These are phyloP conservation scores for Ophion slaviceki DNA, from an alignment of 2,888 invertebrate genomes.

Conservation along the genomic window DNA sequence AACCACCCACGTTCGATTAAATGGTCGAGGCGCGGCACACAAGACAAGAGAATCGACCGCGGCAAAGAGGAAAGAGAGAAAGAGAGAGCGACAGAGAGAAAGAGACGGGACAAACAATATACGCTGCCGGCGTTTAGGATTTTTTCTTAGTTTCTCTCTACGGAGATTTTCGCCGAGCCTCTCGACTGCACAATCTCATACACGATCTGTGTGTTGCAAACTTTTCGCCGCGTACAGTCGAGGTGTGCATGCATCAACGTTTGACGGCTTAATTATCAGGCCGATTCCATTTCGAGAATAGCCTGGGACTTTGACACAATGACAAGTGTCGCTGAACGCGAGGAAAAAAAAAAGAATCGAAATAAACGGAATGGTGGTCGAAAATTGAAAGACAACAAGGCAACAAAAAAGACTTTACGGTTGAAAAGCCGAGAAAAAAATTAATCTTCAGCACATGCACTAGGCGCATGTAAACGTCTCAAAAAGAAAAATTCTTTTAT, in stretches of 20 bases:
- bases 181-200: slow-evolving; percentile 12
- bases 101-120: slow-evolving; percentile 40
- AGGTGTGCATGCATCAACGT: background rate
- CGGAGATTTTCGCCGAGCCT: slow-evolving; percentile 43
- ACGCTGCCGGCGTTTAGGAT: slow-evolving; percentile 28
- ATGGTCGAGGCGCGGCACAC: slow-evolving; percentile 48
- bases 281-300: background rate
- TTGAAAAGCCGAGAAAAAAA: no score
- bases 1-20: slow-evolving; percentile 64
- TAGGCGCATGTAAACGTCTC: no score
- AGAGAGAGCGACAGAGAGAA: slow-evolving; percentile 30
- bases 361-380: no score
- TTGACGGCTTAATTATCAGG: background rate
- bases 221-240: background rate
- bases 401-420: no score
- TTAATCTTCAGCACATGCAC: no score
- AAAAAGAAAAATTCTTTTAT: no score
- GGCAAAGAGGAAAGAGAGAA: slow-evolving; percentile 30
- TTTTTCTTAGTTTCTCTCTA: background rate
- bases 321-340: no score
- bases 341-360: no score
- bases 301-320: no score
- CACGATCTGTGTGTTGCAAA: background rate
- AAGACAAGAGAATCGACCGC: slow-evolving; percentile 41
- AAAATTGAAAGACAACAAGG: no score